Percentiles rank a stretch among this genome's conserved stretches.
Evolutionary conservation across 2,797 vertebrate species (phyloP).

Genomic region (Pelochelys cantorii): DNA sequence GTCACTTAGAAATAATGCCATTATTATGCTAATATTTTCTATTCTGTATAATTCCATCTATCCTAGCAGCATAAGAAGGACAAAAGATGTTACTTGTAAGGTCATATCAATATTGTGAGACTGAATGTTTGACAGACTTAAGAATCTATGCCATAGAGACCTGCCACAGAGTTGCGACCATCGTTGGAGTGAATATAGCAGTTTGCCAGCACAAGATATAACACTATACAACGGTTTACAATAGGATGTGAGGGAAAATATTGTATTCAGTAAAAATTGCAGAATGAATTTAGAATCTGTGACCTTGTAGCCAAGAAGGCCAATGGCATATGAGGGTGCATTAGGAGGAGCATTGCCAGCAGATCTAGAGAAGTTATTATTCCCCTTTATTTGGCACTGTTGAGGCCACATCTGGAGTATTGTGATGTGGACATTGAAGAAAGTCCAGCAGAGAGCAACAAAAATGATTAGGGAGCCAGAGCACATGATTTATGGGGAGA

Average conservation of each 20-base stretch:
- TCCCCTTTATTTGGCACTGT: no score
- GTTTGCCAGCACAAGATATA: conserved; percentile 61
- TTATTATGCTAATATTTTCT: conserved; percentile 50
- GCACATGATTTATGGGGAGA: no score
- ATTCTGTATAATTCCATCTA: conserved; percentile 8
- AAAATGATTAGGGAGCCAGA: no score
- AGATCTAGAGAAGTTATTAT: no score
- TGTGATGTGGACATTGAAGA: no score
- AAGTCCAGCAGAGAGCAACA: no score
- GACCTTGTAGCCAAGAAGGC: no score
- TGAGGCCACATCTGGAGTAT: no score
- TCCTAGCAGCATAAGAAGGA: conserved; percentile 38
- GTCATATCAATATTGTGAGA: conserved; percentile 58
- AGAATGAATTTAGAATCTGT: neutral
- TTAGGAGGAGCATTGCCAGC: no score
- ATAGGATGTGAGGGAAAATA: conserved; percentile 25
- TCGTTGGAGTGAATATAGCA: conserved; percentile 49
- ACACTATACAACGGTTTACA: conserved; percentile 49
- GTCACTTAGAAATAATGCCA: conserved; percentile 52
- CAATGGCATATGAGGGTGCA: no score
- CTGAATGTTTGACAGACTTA: conserved; percentile 51
- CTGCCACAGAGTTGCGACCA: neutral
- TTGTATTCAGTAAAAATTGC: conserved; percentile 33
- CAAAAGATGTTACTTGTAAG: conserved; percentile 15
- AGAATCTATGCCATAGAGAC: conserved; percentile 23